phyloP scores from a whole-genome alignment of 2,888 invertebrate genomes.

The Drosophila testacea region DNA sequence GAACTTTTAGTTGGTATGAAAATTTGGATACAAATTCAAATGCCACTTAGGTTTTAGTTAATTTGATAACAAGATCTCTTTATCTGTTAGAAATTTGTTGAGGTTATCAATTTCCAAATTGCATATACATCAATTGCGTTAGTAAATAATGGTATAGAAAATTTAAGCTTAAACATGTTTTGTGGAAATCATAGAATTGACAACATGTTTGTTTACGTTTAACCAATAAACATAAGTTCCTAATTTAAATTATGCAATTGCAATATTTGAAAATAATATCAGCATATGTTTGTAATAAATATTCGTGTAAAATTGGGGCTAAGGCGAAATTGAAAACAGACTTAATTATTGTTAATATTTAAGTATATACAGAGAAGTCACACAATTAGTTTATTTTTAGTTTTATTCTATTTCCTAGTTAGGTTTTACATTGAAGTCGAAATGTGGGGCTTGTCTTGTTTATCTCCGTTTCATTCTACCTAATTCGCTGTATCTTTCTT shows the following conservation, averaged over 20 bases:
- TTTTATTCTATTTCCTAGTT: conserved; percentile 14
- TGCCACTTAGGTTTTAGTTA: too few species aligned
- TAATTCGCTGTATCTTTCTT: neutral
- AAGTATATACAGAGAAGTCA: conserved; percentile 44
- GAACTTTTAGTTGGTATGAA: too few species aligned
- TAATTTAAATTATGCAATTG: too few species aligned
- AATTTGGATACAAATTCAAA: too few species aligned
- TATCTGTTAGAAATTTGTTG: too few species aligned
- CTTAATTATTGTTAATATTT: neutral
- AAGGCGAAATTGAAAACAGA: conserved; percentile 3
- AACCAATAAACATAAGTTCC: neutral
- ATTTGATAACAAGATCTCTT: too few species aligned
- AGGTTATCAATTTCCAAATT: too few species aligned
- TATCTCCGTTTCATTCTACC: neutral
- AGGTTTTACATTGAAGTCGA: conserved; percentile 24
- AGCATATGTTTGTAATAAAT: neutral
- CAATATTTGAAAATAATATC: too few species aligned
- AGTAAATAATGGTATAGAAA: too few species aligned
- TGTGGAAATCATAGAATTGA: too few species aligned
- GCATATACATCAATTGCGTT: too few species aligned
- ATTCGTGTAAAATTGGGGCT: neutral
- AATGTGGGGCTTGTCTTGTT: conserved; percentile 22
- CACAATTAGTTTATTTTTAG: conserved; percentile 37
- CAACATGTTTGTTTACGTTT: neutral
- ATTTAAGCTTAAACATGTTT: too few species aligned